Conservation (phyloP, 2,888 invertebrate species). For the Sturmia bella region DNA sequence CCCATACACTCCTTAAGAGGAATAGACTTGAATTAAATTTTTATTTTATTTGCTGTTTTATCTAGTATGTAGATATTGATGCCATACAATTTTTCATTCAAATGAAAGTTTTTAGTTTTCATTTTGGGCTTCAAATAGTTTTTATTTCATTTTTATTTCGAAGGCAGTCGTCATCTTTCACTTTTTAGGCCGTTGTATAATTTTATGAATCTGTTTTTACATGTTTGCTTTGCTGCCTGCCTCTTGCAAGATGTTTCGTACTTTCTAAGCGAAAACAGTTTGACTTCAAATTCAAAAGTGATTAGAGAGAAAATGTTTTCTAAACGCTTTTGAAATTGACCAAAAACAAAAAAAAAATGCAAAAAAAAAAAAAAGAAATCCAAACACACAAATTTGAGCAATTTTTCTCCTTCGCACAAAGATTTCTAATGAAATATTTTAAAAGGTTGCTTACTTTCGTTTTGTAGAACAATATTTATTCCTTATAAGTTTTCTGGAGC, state of each 20-base stretch:
- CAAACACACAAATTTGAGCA: too few species aligned
- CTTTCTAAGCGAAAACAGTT: conserved; percentile 19
- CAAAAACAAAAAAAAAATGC: too few species aligned
- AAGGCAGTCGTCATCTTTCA: conserved; percentile 50
- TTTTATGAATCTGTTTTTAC: background rate
- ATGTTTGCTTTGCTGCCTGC: background rate
- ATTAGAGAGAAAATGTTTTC: too few species aligned
- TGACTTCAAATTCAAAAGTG: background rate
- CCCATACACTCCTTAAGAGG: background rate
- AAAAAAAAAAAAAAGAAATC: too few species aligned
- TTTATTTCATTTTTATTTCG: conserved; percentile 15
- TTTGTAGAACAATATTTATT: too few species aligned
- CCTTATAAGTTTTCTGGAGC: too few species aligned
- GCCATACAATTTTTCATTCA: conserved; percentile 51
- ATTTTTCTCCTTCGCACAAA: too few species aligned
- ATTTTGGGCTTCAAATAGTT: conserved; percentile 9
- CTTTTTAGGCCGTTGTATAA: conserved; percentile 46
- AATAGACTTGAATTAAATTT: conserved; percentile 18
- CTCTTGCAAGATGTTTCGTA: conserved; percentile 16
- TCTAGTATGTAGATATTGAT: background rate
- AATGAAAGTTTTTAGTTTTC: conserved; percentile 63
- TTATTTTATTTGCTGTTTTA: conserved; percentile 44
- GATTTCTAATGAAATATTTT: too few species aligned
- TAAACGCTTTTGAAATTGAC: too few species aligned
- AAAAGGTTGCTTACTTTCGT: too few species aligned